Base-by-base conservation (phyloP, 2,113 vertebrate species). In the Pseudonaja textilis region DNA sequence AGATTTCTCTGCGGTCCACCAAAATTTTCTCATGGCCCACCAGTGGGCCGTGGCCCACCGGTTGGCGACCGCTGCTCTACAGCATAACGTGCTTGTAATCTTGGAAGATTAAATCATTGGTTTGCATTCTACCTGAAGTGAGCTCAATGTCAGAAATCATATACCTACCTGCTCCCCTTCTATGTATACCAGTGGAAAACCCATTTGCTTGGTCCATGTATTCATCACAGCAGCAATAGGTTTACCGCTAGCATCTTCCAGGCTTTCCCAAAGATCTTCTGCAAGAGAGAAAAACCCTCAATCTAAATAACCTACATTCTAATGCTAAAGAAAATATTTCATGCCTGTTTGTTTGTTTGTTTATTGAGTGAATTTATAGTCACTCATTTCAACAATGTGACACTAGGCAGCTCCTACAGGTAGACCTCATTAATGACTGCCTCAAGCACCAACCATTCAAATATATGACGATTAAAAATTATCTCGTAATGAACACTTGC, bases 141-240 rank as follows among this genome's bases (percentile, higher is more conserved):
- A 59, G 25, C 20, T 85, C 29, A 45, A 81, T 34, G 64, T 92
- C 74, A 89, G 14, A 89, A 93, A 20, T 20, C 7, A 86, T 18
- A 93, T 81, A 91, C 81, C 95, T 97, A 99, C 99, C 99, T 99
- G 99, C 29, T 99, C 98, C 88, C 98, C 97, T 92, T 99, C 98
- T 95, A 99, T 98, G 5, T 98, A 98, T 94, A 99, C 98, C 91
- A 99, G 98, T 0, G 99, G 99, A 87, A 99, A 99, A 54, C 99
- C 99, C 99, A 99, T 99, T 91, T 99, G 99, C 96, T 99, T 99
- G 97, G 99, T 99, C 99, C 99, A 99, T 2, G 99, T 99, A 93
- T 97, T 98, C 99, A 99, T 99, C 93, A 99, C 98, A 12, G 98
- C 98, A 94, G 98, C 99, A 61, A 99, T 99, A 91, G 99, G 99